Evolutionary conservation across 1,140 invertebrate genomes (phyloP).

Genomic region (Arion vulgaris): DNA sequence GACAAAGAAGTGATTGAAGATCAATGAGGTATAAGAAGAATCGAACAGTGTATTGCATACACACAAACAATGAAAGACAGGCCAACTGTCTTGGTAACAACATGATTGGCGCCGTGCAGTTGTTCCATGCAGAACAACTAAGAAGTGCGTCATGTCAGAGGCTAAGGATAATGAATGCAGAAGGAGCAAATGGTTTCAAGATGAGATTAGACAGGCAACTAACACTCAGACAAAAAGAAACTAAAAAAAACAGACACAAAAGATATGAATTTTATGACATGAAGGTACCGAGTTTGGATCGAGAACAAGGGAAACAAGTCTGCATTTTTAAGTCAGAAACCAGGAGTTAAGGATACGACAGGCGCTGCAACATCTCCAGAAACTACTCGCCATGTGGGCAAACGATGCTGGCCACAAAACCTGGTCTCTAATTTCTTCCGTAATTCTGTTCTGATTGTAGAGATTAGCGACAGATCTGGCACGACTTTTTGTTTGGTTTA

Average conservation of each 20-base stretch:
- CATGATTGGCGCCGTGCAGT: background rate
- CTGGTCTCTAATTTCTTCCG: background rate
- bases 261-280: background rate
- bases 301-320: background rate
- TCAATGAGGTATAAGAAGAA: too few species aligned
- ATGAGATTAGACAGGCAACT: background rate
- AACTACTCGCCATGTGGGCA: background rate
- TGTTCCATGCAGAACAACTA: background rate
- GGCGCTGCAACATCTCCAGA: background rate
- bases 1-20: too few species aligned
- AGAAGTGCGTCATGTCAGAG: background rate
- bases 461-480: conserved; percentile 23
- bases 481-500: background rate
- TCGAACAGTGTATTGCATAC: background rate
- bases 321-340: background rate
- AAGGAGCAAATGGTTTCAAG: background rate
- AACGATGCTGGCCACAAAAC: conserved; percentile 4
- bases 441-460: conserved; percentile 4
- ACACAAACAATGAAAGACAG: background rate
- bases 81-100: background rate
- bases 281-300: background rate
- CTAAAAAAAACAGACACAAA: background rate
- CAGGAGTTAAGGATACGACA: background rate
- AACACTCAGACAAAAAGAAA: background rate
- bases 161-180: background rate